Conservation (phyloP, 2,113 vertebrate genomes). For the Chrysochloris asiatica region DNA sequence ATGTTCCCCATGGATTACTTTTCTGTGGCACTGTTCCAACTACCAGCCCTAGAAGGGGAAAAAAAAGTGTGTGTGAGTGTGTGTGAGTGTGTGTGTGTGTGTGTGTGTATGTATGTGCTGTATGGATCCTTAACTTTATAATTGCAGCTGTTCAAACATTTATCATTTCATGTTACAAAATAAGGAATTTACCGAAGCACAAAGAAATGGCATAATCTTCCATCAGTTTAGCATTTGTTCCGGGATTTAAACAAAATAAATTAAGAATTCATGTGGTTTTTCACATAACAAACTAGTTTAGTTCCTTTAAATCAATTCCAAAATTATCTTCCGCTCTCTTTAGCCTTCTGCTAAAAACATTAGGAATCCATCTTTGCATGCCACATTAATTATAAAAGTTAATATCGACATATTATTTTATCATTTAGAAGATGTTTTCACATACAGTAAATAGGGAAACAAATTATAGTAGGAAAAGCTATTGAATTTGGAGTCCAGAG, state of each 20-base stretch:
- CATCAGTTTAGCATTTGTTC: constrained; percentile 65
- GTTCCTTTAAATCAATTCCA: constrained; percentile 6
- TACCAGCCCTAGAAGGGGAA: constrained; percentile 62
- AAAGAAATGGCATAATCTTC: constrained; percentile 78
- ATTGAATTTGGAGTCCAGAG: neutral
- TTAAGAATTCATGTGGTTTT: constrained; percentile 50
- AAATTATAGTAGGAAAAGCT: neutral
- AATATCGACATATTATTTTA: neutral
- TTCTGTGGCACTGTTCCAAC: constrained; percentile 81
- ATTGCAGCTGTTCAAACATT: constrained; percentile 85
- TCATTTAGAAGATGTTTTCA: constrained; percentile 11
- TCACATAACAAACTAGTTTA: constrained; percentile 11
- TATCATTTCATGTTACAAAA: constrained; percentile 80
- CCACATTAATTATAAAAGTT: constrained; percentile 1
- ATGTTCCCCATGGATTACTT: constrained; percentile 79
- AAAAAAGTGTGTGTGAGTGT: constrained; percentile 4
- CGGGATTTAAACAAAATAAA: constrained; percentile 62
- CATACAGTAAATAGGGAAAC: neutral
- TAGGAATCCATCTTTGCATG: neutral
- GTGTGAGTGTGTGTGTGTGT: neutral
- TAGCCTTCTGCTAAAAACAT: neutral
- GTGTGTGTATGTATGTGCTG: neutral
- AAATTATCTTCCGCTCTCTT: constrained; percentile 39
- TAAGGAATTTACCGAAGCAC: constrained; percentile 69
- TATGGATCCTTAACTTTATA: constrained; percentile 64